phyloP scores from a whole-genome alignment of 2,113 vertebrate species.

The Catagonus wagneri region DNA sequence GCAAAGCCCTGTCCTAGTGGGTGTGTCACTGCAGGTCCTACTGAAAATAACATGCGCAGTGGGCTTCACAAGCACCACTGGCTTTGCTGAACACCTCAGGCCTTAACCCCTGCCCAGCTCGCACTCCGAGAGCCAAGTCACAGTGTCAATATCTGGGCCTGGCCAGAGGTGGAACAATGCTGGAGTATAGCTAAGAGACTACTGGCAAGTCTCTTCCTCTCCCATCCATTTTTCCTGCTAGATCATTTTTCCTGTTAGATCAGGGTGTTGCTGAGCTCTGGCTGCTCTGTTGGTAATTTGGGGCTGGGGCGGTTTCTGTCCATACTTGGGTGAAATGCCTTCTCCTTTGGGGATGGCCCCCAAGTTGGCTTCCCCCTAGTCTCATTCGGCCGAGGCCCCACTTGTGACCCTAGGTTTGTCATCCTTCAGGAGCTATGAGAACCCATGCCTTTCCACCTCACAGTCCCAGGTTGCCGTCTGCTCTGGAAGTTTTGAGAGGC shows the following conservation, averaged over 20 bases:
- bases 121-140: not conserved
- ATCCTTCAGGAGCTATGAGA: not conserved
- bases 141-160: not conserved
- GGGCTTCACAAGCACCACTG: not conserved
- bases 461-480: not conserved
- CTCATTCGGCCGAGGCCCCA: not conserved
- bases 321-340: not conserved
- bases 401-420: not conserved
- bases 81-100: not conserved
- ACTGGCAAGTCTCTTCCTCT: not conserved
- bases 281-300: not conserved
- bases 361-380: not conserved
- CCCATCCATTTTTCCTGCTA: not conserved
- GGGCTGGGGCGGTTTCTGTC: not conserved
- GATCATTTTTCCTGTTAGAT: slow-evolving; percentile 53
- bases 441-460: not conserved
- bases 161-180: not conserved
- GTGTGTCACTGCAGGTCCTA: not conserved
- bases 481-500: not conserved
- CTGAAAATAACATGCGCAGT: not conserved
- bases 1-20: not conserved
- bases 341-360: not conserved
- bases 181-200: not conserved
- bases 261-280: not conserved
- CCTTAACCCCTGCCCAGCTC: not conserved